Conservation (phyloP, 2,888 invertebrate species). For the Falcaria lacertinaria region DNA sequence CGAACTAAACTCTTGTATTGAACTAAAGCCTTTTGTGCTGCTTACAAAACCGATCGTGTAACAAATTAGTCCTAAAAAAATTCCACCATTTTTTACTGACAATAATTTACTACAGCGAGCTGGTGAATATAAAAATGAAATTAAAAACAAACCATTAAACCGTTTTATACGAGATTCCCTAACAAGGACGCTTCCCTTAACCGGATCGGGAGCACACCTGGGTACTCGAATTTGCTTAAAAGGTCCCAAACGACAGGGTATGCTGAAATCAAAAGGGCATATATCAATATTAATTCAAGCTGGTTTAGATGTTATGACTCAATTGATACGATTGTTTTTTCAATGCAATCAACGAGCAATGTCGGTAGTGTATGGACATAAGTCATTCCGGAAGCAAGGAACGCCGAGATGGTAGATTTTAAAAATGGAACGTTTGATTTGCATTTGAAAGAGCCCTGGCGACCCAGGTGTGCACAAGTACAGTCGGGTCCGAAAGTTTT, state of each 20-base stretch:
- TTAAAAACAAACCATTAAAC: conserved; percentile 80
- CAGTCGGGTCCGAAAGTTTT: conserved; percentile 61
- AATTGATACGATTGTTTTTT: conserved; percentile 28
- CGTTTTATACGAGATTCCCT: conserved; percentile 75
- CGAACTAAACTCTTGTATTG: conserved; percentile 35
- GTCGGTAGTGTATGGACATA: conserved; percentile 66
- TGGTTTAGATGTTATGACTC: conserved; percentile 19
- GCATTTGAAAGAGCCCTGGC: conserved; percentile 79
- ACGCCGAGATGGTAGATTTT: conserved; percentile 78
- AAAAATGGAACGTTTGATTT: conserved; percentile 81
- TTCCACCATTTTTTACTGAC: conserved; percentile 54
- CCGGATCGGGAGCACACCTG: conserved; percentile 80
- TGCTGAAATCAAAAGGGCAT: conserved; percentile 28
- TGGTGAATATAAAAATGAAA: conserved; percentile 71
- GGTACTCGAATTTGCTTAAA: conserved; percentile 76
- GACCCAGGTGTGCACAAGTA: conserved; percentile 75
- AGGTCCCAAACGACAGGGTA: conserved; percentile 71
- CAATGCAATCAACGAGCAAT: conserved; percentile 22
- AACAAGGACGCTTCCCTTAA: conserved; percentile 79
- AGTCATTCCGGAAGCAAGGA: conserved; percentile 76
- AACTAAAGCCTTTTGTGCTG: conserved; percentile 34
- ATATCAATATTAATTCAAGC: conserved; percentile 20
- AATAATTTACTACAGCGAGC: conserved; percentile 65
- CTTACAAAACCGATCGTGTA: conserved; percentile 38
- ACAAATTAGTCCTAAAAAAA: conserved; percentile 59